Evolutionary conservation across 2,113 vertebrate species (phyloP), one percentile per base, ranked within the genome.

Genomic region (Odobenus rosmarus): DNA sequence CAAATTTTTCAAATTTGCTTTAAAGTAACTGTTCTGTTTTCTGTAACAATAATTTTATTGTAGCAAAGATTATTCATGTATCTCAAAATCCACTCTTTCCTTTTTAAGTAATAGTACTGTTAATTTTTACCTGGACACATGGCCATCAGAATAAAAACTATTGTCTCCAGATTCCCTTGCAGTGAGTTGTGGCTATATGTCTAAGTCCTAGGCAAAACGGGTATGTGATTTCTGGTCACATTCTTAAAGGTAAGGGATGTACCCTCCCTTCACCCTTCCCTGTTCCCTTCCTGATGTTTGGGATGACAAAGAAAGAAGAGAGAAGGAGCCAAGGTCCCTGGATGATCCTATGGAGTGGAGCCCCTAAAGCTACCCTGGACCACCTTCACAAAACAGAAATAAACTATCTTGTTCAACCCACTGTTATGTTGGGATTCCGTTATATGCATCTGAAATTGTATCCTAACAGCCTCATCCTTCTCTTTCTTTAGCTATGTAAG

Each of bases 1-100:
- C 62, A 80, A 42, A 62, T 19, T 93, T 83, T 94, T 84, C 26
- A 31, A 91, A 42, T 93, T 91, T 94, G 14, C 57, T 90, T 90
- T 94, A 69, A 87, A 95, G n/a, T 84, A 92, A 93, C 46, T 81
- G 62, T 69, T 89, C 59, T 82, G 9, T 90, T 93, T 95, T 88
- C 69, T 81, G 21, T 62, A 84, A 76, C 33, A 80, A 51, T 4
- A 36, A 1, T 89, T 95, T 88, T 82, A 59, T 59, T 71, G 33
- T 46, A 86, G 36, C 21, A 82, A 92, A 96, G 67, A 26, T 16
- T 69, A 36, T 46, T 93, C 24, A 55, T 74, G 12, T 61, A 51
- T 88, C 69, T 96, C 23, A 93, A 93, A 96, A 87, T 59, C 67
- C 21, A 62, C 59, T 88, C 6, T 92, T 39, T 62, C 14, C 33